Conservation (phyloP, 2,888 invertebrate species). For the Liodrosophila aerea region DNA sequence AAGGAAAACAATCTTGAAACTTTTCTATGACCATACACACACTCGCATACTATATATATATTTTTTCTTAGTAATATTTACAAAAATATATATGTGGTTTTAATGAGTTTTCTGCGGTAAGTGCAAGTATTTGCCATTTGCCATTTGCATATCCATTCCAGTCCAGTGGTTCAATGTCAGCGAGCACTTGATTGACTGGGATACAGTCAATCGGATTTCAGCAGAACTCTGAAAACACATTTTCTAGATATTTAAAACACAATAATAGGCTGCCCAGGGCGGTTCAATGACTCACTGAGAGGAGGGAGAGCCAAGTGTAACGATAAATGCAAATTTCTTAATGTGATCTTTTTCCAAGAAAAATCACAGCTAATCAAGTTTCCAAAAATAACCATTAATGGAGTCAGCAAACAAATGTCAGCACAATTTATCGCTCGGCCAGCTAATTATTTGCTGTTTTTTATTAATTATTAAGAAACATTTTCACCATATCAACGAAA, state of each 20-base stretch:
- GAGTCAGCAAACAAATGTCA: conserved; percentile 29
- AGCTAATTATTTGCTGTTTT: conserved; percentile 17
- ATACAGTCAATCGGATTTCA: conserved; percentile 39
- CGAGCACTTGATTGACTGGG: conserved; percentile 19
- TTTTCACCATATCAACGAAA: conserved; percentile 11
- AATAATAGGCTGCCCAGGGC: not conserved
- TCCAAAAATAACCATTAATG: conserved; percentile 15
- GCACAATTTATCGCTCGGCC: conserved; percentile 15
- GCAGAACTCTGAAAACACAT: conserved; percentile 12
- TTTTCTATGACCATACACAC: conserved; percentile 34
- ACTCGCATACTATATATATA: conserved; percentile 2
- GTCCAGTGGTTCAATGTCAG: conserved; percentile 13
- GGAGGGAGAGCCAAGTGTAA: conserved; percentile 8
- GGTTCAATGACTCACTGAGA: conserved; percentile 21
- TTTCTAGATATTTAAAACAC: conserved; percentile 1
- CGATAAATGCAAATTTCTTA: conserved; percentile 37
- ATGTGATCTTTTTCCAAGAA: conserved; percentile 38
- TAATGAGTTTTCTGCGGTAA: conserved; percentile 15
- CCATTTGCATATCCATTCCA: conserved; percentile 16
- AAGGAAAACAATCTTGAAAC: conserved; percentile 22
- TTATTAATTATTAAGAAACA: conserved; percentile 1
- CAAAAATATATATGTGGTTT: conserved; percentile 18
- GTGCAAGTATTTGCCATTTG: conserved; percentile 21
- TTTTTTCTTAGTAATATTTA: conserved; percentile 40
- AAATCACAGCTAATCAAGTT: conserved; percentile 32